These are phyloP conservation scores for Berghia stephanieae DNA, from an alignment of 1,140 invertebrate species.

Conservation along the genomic window DNA sequence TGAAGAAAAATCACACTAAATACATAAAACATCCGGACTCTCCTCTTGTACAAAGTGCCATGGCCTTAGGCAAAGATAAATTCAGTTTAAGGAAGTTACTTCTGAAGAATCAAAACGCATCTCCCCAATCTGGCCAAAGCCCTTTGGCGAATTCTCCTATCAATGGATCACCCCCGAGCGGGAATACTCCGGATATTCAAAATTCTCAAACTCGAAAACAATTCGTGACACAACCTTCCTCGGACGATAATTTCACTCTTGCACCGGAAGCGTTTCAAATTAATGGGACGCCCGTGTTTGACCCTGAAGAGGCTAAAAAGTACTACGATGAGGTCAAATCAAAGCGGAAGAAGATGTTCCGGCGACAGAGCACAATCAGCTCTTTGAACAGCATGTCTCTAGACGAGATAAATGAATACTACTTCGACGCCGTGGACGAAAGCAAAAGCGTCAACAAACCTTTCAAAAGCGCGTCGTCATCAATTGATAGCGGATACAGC, in stretches of 20 bases:
- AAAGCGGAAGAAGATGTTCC: constrained; percentile 26
- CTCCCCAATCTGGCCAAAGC: neutral
- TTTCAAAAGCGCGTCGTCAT: neutral
- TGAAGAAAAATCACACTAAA: too few species aligned
- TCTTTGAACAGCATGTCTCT: constrained; percentile 32
- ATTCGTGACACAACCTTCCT: neutral
- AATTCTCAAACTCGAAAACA: neutral
- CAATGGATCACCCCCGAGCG: neutral
- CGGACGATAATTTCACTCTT: constrained; percentile 27
- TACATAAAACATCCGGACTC: too few species aligned
- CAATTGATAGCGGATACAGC: neutral
- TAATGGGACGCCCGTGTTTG: constrained; percentile 28
- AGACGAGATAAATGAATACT: too few species aligned
- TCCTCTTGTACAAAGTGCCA: too few species aligned
- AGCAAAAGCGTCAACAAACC: too few species aligned
- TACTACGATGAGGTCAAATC: constrained; percentile 30
- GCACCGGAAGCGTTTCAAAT: constrained; percentile 33
- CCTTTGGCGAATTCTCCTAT: neutral
- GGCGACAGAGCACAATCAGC: constrained; percentile 33
- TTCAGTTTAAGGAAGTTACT: neutral
- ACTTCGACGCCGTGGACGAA: too few species aligned
- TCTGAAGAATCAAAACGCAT: neutral
- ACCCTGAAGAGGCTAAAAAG: constrained; percentile 29
- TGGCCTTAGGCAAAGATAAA: neutral
- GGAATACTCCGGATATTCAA: neutral